Conservation (phyloP, 2,888 invertebrate genomes). For the Synergus japonicus region DNA sequence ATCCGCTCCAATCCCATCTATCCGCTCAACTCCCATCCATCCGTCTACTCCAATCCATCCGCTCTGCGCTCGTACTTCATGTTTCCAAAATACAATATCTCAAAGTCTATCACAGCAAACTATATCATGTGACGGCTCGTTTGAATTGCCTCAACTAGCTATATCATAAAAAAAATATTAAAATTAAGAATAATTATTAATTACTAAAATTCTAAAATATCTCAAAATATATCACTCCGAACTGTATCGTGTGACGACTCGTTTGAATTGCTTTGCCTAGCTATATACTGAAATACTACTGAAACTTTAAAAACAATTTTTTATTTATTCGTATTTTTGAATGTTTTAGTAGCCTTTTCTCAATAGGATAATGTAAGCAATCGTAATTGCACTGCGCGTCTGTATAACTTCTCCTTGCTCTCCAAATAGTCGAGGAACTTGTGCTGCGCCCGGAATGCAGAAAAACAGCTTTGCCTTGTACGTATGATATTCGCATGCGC, state of each 20-base stretch:
- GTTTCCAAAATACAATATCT: background rate
- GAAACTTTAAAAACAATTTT: background rate
- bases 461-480: slow-evolving; percentile 37
- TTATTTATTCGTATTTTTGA: background rate
- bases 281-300: background rate
- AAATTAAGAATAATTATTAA: no score
- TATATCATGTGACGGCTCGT: background rate
- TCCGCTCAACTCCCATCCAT: background rate
- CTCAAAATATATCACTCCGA: background rate
- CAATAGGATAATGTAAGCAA: background rate
- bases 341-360: background rate
- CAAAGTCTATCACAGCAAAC: background rate
- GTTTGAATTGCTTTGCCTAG: background rate
- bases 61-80: background rate
- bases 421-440: slow-evolving; percentile 5
- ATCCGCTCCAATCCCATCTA: background rate
- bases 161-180: no score
- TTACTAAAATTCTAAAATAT: background rate
- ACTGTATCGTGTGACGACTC: background rate
- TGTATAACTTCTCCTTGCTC: background rate
- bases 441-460: slow-evolving; percentile 25
- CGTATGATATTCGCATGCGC: slow-evolving; percentile 26
- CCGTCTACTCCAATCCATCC: background rate
- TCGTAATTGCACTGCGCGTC: background rate
- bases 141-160: background rate